phyloP scores from a whole-genome alignment of 2,113 vertebrate species.

The Brachirus orientalis region DNA sequence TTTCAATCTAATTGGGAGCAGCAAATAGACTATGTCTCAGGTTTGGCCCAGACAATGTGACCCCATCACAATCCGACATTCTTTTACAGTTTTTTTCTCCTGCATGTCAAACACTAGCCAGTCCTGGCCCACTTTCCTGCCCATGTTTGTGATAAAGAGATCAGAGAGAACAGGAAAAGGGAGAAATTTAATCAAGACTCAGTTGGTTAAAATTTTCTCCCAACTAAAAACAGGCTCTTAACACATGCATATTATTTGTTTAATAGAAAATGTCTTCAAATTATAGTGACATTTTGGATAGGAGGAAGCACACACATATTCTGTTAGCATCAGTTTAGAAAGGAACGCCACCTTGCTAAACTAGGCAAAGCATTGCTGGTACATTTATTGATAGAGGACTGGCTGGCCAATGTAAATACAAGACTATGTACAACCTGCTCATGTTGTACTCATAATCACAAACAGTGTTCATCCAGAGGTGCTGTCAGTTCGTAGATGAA shows the following conservation, averaged over 20 bases:
- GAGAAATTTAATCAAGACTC: slow-evolving; percentile 1
- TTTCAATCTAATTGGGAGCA: slow-evolving; percentile 70
- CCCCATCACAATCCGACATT: slow-evolving; percentile 59
- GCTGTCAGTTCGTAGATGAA: neutral
- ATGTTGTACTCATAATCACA: neutral
- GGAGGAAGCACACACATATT: neutral
- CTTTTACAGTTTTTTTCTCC: slow-evolving; percentile 55
- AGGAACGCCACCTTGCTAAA: no score
- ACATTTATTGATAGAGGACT: no score
- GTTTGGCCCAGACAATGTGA: slow-evolving; percentile 61
- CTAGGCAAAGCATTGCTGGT: no score
- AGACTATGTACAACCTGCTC: no score
- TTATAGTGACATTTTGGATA: neutral
- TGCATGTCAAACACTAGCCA: slow-evolving; percentile 49
- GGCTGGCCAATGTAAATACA: no score
- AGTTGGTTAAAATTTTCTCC: neutral
- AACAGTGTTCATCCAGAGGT: neutral
- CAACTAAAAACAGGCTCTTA: neutral
- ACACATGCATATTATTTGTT: slow-evolving; percentile 1
- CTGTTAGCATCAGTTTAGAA: neutral
- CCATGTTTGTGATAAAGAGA: slow-evolving; percentile 27
- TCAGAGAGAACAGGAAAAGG: slow-evolving; percentile 21
- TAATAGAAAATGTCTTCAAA: slow-evolving; percentile 1
- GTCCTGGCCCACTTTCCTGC: slow-evolving; percentile 59
- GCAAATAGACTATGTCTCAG: slow-evolving; percentile 48